Evolutionary conservation across 2,797 vertebrate genomes (phyloP).

Genomic region (Loris lydekkerianus): DNA sequence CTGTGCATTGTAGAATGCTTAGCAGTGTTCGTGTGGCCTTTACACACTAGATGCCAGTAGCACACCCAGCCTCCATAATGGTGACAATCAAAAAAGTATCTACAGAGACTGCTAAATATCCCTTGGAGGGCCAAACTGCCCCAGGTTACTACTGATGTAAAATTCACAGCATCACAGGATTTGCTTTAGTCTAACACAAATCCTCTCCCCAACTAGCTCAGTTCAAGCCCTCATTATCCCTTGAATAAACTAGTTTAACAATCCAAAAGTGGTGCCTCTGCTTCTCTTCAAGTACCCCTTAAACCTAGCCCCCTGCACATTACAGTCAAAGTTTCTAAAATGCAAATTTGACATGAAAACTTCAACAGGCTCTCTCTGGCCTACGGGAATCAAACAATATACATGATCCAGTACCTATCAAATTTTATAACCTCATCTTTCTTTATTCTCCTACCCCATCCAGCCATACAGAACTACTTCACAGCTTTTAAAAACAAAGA

Average conservation of each 20-base stretch:
- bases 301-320: neutral
- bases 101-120: neutral
- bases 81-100: neutral
- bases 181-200: neutral
- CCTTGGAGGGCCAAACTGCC: neutral
- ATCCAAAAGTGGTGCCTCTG: neutral
- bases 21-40: neutral
- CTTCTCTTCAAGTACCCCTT: conserved; percentile 15
- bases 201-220: neutral
- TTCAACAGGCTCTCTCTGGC: neutral
- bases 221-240: neutral
- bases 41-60: neutral
- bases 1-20: neutral
- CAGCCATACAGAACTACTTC: neutral
- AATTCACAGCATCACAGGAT: neutral
- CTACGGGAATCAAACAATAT: neutral
- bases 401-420: neutral
- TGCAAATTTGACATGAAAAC: conserved; percentile 31
- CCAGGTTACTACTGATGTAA: neutral
- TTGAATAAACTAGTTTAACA: neutral
- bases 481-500: neutral
- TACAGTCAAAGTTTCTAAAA: conserved; percentile 18
- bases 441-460: neutral
- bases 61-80: neutral
- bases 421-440: neutral